Conservation (phyloP, 1,140 invertebrate species). For the Platyura marginata region DNA sequence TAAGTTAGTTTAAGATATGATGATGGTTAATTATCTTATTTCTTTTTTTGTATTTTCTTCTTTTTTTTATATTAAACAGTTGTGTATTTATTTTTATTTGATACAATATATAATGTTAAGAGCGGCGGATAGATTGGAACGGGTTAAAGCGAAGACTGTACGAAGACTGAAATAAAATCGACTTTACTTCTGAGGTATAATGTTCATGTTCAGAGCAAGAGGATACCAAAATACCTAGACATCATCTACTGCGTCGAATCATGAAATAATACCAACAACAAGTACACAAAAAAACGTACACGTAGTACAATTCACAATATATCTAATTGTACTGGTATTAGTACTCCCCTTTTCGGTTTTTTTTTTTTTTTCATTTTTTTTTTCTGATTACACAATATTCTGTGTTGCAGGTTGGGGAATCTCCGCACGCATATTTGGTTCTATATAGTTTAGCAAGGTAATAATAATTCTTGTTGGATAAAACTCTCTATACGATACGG, state of each 20-base stretch:
- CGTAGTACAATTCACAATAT: neutral
- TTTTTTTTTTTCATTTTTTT: too few relatives aligned
- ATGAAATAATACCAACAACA: neutral
- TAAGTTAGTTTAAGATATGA: conserved; percentile 8
- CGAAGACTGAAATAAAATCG: conserved; percentile 27
- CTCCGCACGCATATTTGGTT: too few relatives aligned
- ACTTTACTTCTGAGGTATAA: conserved; percentile 25
- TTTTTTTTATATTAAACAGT: conserved; percentile 7
- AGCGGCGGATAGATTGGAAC: conserved; percentile 13
- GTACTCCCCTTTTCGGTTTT: neutral
- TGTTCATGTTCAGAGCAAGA: conserved; percentile 10
- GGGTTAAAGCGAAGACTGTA: conserved; percentile 28
- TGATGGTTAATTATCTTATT: conserved; percentile 1
- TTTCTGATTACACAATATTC: too few relatives aligned
- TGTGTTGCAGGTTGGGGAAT: neutral
- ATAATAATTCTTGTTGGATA: too few relatives aligned
- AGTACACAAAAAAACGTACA: neutral
- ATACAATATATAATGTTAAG: conserved; percentile 5
- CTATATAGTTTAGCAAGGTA: too few relatives aligned
- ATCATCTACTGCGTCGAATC: conserved; percentile 5
- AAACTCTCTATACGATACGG: too few relatives aligned
- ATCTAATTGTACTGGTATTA: neutral
- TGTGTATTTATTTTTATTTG: conserved; percentile 7
- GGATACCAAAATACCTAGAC: conserved; percentile 6
- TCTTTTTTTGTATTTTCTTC: neutral